Percentiles rank a stretch among this genome's conserved stretches.
Evolutionary conservation across 2,888 invertebrate genomes (phyloP).

Genomic region (Ctena decussata): DNA sequence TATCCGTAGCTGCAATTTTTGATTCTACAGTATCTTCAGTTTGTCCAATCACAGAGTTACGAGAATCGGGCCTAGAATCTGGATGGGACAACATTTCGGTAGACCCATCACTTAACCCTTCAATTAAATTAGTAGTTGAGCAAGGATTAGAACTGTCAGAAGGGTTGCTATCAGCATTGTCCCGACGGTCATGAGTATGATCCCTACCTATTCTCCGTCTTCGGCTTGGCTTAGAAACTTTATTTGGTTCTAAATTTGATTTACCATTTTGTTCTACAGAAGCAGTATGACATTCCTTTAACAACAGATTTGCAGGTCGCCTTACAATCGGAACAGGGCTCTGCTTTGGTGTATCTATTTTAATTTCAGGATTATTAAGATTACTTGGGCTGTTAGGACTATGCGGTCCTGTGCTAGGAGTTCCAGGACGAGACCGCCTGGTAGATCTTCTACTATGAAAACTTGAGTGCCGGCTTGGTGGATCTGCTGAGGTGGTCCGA

Average conservation of each 20-base stretch:
- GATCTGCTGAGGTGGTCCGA: slow-evolving; percentile 46
- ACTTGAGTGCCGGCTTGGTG: slow-evolving; percentile 59
- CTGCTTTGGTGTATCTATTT: slow-evolving; percentile 72
- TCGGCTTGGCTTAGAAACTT: slow-evolving; percentile 8
- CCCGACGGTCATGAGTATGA: slow-evolving; percentile 33
- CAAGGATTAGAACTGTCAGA: slow-evolving; percentile 79
- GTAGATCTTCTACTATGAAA: slow-evolving; percentile 45
- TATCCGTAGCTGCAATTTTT: slow-evolving; percentile 72
- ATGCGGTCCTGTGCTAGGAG: slow-evolving; percentile 65
- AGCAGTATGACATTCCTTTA: slow-evolving; percentile 75
- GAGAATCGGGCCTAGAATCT: slow-evolving; percentile 42
- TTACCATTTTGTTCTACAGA: slow-evolving; percentile 58
- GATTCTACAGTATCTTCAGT: slow-evolving; percentile 71
- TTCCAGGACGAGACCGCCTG: slow-evolving; percentile 56
- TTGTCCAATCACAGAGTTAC: slow-evolving; percentile 41
- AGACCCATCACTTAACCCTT: slow-evolving; percentile 63
- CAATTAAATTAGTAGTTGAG: slow-evolving; percentile 73
- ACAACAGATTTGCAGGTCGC: slow-evolving; percentile 74
- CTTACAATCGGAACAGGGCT: slow-evolving; percentile 64
- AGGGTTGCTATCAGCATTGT: slow-evolving; percentile 60
- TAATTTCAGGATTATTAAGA: slow-evolving; percentile 68
- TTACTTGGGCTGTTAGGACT: slow-evolving; percentile 71
- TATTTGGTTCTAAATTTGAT: slow-evolving; percentile 42
- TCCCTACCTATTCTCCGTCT: slow-evolving; percentile 41
- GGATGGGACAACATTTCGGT: slow-evolving; percentile 51